Conservation (phyloP, 2,888 invertebrate species). For the Beris morrisii region DNA sequence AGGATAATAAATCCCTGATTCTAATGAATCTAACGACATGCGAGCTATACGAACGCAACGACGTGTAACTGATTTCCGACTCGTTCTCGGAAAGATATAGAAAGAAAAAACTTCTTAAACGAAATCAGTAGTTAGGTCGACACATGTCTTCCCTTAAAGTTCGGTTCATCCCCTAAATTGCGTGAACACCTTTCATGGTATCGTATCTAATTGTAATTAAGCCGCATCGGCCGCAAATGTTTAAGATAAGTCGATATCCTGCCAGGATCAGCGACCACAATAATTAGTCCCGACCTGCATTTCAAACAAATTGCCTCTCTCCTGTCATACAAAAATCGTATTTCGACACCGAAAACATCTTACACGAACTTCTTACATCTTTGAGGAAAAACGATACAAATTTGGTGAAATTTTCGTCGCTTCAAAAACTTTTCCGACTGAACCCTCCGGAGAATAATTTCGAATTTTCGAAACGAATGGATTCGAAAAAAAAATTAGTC, state of each 20-base stretch:
- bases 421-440: background rate
- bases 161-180: conserved; percentile 16
- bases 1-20: conserved; percentile 8
- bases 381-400: no score
- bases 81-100: background rate
- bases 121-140: conserved; percentile 20
- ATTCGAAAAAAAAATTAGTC: conserved; percentile 2
- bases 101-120: background rate
- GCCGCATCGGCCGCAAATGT: conserved; percentile 28
- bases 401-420: no score
- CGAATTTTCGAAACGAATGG: background rate
- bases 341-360: no score
- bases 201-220: conserved; percentile 30
- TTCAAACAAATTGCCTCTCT: conserved; percentile 20
- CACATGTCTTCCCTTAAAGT: conserved; percentile 27
- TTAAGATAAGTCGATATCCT: conserved; percentile 24
- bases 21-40: conserved; percentile 21
- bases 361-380: no score
- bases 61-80: conserved; percentile 27
- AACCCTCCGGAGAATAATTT: conserved; percentile 5
- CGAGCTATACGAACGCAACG: conserved; percentile 21
- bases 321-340: background rate
- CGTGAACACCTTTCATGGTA: conserved; percentile 25
- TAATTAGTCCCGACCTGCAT: conserved; percentile 18
- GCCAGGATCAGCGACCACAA: conserved; percentile 13